Percentiles rank a stretch among this genome's conserved stretches.
Evolutionary conservation across 1,140 invertebrate species (phyloP).

Genomic region (Drosophila baimaii): DNA sequence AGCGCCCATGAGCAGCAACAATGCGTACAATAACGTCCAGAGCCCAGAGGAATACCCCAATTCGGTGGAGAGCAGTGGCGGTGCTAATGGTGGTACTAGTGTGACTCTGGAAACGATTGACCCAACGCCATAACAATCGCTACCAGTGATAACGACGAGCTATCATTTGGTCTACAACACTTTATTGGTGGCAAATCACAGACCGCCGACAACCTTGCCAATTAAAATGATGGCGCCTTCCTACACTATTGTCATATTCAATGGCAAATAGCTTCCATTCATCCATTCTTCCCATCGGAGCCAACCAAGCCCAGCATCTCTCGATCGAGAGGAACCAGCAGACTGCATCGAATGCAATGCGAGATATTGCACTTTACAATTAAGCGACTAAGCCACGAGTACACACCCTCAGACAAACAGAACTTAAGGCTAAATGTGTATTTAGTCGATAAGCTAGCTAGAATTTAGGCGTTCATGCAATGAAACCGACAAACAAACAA

Average conservation of each 20-base stretch:
- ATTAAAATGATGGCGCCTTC: constrained; percentile 40
- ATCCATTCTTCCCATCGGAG: constrained; percentile 43
- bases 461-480: constrained; percentile 45
- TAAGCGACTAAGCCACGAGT: constrained; percentile 47
- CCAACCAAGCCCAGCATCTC: constrained; percentile 9
- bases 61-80: constrained; percentile 64
- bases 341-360: constrained; percentile 73
- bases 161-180: constrained; percentile 69
- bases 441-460: constrained; percentile 40
- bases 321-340: constrained; percentile 46
- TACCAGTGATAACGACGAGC: constrained; percentile 30
- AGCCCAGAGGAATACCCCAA: constrained; percentile 55
- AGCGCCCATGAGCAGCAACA: constrained; percentile 37
- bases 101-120: constrained; percentile 49
- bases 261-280: constrained; percentile 57
- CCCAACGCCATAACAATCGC: constrained; percentile 58
- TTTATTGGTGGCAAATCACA: constrained; percentile 33
- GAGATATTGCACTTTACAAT: constrained; percentile 43
- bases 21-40: constrained; percentile 19
- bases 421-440: constrained; percentile 31
- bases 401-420: constrained; percentile 39
- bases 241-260: constrained; percentile 55
- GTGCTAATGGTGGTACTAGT: constrained; percentile 27
- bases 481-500: constrained; percentile 24
- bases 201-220: constrained; percentile 28